Evolutionary conservation across 92 coral and sea anemone species (phyloP).

Genomic region (Umimayanthus chanpuru): DNA sequence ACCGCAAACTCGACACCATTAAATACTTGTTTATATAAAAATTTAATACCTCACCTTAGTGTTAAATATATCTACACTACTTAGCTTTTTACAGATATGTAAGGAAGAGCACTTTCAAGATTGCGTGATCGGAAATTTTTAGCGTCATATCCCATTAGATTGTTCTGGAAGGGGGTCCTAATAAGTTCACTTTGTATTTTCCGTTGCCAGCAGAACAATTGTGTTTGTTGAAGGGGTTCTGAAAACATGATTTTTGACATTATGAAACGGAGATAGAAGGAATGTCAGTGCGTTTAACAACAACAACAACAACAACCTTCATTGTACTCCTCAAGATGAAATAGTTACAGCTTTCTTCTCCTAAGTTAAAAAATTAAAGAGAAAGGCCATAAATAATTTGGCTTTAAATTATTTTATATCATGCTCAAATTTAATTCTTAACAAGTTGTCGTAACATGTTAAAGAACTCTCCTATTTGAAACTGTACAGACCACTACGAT

Average conservation of each 20-base stretch:
- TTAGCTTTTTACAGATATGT: not conserved
- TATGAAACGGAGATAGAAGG: not conserved
- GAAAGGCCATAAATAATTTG: not conserved
- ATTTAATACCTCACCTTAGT: not conserved
- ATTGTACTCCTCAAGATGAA: too few relatives aligned
- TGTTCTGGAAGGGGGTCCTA: not conserved
- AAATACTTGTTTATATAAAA: too few relatives aligned
- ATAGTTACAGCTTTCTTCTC: too few relatives aligned
- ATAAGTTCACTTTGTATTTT: not conserved
- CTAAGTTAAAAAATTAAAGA: not conserved
- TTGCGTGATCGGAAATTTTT: slow-evolving; percentile 37
- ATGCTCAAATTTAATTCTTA: not conserved
- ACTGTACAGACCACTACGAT: too few relatives aligned
- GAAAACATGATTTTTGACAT: not conserved
- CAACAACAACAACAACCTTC: too few relatives aligned
- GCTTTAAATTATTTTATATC: not conserved
- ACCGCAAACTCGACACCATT: not conserved
- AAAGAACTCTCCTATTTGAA: not conserved
- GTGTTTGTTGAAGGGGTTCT: not conserved
- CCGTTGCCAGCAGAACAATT: slow-evolving; percentile 29
- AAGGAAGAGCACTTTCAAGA: not conserved
- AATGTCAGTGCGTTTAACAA: not conserved
- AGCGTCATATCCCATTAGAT: not conserved
- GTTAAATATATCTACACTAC: not conserved
- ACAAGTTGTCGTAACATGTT: not conserved